Conservation (phyloP, 2,888 invertebrate genomes). For the Ormyrus labotus region DNA sequence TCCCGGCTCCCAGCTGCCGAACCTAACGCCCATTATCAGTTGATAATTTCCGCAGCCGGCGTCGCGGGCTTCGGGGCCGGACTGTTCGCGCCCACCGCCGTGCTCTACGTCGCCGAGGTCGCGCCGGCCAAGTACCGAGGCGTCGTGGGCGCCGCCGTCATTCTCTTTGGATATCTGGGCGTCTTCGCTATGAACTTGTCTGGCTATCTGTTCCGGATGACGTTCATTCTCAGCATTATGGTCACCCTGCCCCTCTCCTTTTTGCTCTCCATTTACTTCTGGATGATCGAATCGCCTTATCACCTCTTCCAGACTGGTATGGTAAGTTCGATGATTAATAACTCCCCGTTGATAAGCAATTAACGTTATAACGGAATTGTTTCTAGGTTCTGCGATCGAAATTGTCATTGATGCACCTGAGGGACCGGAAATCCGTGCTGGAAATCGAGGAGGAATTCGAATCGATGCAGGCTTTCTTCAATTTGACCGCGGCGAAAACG, state of each 20-base stretch:
- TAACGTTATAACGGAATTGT: not conserved
- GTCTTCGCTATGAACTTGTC: conserved; percentile 55
- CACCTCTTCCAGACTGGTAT: conserved; percentile 59
- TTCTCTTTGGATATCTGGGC: conserved; percentile 60
- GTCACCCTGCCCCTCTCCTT: conserved; percentile 53
- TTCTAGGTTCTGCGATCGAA: conserved; percentile 61
- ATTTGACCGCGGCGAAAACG: not conserved
- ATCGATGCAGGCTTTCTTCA: conserved; percentile 59
- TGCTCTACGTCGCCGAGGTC: conserved; percentile 62
- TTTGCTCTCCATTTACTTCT: conserved; percentile 53
- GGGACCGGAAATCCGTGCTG: conserved; percentile 51
- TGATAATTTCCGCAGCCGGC: conserved; percentile 55
- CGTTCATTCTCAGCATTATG: conserved; percentile 51
- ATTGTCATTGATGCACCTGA: conserved; percentile 58
- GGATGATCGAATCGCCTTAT: conserved; percentile 64
- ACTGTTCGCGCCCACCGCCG: conserved; percentile 59
- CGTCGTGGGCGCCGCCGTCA: conserved; percentile 51
- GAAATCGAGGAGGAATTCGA: conserved; percentile 60
- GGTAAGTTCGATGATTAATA: conserved; percentile 51
- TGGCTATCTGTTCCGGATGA: conserved; percentile 48
- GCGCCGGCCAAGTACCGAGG: conserved; percentile 57
- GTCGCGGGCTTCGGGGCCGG: conserved; percentile 62
- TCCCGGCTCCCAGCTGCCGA: not conserved
- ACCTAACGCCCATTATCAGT: conserved; percentile 46
- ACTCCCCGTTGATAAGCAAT: not conserved